Base-by-base conservation (phyloP, 2,888 invertebrate species). In the Slavum lentiscoides region DNA sequence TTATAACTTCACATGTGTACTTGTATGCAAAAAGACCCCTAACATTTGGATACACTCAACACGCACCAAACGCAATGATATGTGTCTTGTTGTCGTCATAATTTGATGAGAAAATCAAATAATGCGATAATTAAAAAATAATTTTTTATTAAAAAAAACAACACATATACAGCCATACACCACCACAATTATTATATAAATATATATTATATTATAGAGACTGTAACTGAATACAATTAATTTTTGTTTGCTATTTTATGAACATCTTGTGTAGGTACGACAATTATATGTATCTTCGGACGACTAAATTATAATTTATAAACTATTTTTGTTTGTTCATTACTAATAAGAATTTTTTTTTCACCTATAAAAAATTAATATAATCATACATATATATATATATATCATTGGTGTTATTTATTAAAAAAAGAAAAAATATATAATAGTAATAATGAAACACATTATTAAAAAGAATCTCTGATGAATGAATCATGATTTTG, bases 101-200 rank as follows among this genome's bases (percentile, higher is more conserved):
- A 49, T 13, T 49, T 3, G 1, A 11, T 49, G 49, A 13, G 13
- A 11, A 13, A 49, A 13, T 13, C 19, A 58, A 59, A 59, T 23
- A 64, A 58, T 7, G 53, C 5, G 0, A 55, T 19, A 13, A 69
- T 72, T 80, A 80, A 70, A 80, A 80, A 80, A 80, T 80, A 72
- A 72, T 80, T 64, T 69, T 80, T 80, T 72, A 72, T 80, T 72
- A 62, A 77, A 77, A 77, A 77, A 76, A 69, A 77, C 53, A 61
- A 80, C 80, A 72, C 70, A 64, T 70, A 67, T 61, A 80, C 80
- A 80, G 80, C 80, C 80, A 80, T 80, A 80, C 80, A 80, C 80
- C 77, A 77, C 61, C 39, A 53, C 55, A 58, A 43, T 75, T 58
- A 67, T 66, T 59, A 75, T 23, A 75, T 67, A 58, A n/a, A 74